A percentile compares a stretch with the other conserved stretches of the same genome.
phyloP scores from a whole-genome alignment of 2,888 invertebrate genomes.

The Andrena dorsata region DNA sequence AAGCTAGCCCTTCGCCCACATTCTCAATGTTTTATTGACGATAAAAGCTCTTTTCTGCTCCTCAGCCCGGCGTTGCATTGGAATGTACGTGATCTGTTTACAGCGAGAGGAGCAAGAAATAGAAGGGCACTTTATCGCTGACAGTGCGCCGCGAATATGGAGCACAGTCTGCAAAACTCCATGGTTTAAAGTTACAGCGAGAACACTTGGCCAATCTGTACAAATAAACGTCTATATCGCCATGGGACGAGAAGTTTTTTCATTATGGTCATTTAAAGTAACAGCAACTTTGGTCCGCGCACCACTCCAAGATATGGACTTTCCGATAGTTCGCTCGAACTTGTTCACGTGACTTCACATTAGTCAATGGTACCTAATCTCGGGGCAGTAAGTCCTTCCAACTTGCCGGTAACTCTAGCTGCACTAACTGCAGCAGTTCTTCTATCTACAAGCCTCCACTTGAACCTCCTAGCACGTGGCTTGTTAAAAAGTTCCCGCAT shows the following conservation, averaged over 20 bases:
- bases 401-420: neutral
- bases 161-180: slow-evolving; percentile 1
- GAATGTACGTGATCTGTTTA: slow-evolving; percentile 51
- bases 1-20: slow-evolving; percentile 11
- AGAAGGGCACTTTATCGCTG: slow-evolving; percentile 22
- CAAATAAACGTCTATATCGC: slow-evolving; percentile 2
- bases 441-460: slow-evolving; percentile 10
- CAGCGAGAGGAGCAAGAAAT: slow-evolving; percentile 24
- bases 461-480: neutral
- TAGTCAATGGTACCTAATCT: slow-evolving; percentile 29
- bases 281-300: slow-evolving; percentile 14
- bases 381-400: neutral
- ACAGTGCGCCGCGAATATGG: slow-evolving; percentile 28
- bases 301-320: slow-evolving; percentile 15
- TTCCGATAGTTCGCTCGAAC: slow-evolving; percentile 30
- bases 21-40: slow-evolving; percentile 14
- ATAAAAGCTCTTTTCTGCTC: slow-evolving; percentile 46
- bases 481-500: slow-evolving; percentile 10
- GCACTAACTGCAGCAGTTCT: neutral
- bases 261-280: slow-evolving; percentile 16
- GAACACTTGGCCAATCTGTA: slow-evolving; percentile 17
- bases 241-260: neutral
- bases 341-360: slow-evolving; percentile 8
- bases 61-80: slow-evolving; percentile 19
- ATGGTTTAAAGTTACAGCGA: neutral